These are phyloP conservation scores for Amphipyra tragopoginis DNA, from an alignment of 2,888 invertebrate species.

Conservation along the genomic window DNA sequence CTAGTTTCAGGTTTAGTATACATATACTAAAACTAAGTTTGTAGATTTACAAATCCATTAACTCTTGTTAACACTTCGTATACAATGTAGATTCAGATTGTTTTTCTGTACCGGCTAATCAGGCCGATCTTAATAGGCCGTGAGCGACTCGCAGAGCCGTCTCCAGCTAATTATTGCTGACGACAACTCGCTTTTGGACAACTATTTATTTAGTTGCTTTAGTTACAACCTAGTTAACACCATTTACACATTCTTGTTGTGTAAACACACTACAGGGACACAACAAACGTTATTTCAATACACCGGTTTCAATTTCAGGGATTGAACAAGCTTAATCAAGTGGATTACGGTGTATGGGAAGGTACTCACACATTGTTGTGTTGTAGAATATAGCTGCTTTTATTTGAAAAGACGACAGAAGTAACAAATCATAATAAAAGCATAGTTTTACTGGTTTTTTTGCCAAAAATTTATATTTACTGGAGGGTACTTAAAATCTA, in stretches of 20 bases:
- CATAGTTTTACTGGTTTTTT: no score
- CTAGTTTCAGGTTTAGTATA: no score
- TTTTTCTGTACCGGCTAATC: slow-evolving; percentile 32
- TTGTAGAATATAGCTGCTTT: not conserved
- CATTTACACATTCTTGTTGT: not conserved
- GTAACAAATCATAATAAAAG: no score
- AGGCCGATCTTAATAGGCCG: slow-evolving; percentile 20
- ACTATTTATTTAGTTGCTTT: slow-evolving; percentile 26
- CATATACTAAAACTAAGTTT: no score
- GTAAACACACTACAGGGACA: slow-evolving; percentile 2
- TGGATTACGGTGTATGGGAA: slow-evolving; percentile 17
- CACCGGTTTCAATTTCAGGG: slow-evolving; percentile 28
- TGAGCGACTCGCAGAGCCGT: slow-evolving; percentile 3
- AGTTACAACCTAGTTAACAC: not conserved
- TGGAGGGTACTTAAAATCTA: no score
- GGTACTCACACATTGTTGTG: not conserved
- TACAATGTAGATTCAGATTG: slow-evolving; percentile 10
- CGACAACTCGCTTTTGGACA: slow-evolving; percentile 26
- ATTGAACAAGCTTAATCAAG: slow-evolving; percentile 33
- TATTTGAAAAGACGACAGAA: no score
- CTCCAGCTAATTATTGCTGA: slow-evolving; percentile 23
- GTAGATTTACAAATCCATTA: slow-evolving; percentile 6
- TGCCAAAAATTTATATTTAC: no score
- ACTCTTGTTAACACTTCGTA: slow-evolving; percentile 19
- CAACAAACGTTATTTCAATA: slow-evolving; percentile 26